Base-by-base conservation (phyloP, 2,797 vertebrate genomes). In the Rhinoraja longicauda region DNA sequence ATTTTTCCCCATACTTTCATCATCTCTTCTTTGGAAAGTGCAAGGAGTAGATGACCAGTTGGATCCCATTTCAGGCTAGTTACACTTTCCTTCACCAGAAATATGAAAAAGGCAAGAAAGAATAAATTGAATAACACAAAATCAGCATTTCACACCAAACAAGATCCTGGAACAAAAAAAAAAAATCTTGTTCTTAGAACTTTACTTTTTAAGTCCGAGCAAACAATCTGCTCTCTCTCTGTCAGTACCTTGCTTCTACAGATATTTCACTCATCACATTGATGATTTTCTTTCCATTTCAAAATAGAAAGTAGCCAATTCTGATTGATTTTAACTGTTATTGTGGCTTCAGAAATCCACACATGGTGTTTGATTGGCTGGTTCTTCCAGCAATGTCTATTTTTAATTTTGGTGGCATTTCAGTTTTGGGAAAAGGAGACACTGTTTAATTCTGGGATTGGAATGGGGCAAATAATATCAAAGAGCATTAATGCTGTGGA, bases 1-100 rank as follows among this genome's bases (percentile, higher is more conserved):
- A 94, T 94, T 73, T 95, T 94, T 1, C 96, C 97, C 95, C 97
- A 94, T 32, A 97, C 95, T 94, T 97, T 97, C 94, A 96, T 95
- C 2, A 95, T 94, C 59, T 97, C 97, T 7, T 96, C 96, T 72
- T 95, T 95, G 36, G 96, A 95, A 91, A 95, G 93, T 93, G 96
- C 96, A 93, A 97, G 94, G 76, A 97, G 96, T 93, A 97, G 93
- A 94, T 97, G 95, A 73, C 97, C 97, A 0, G 96, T 97, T 81
- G 97, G 97, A 94, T 97, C 97, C 97, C 97, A 97, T 93, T 95
- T 96, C 1, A 97, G 93, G 45, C 95, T 95, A 88, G 93, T 96
- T 67, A 97, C 94, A 76, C 95, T 94, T 86, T 97, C 97, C 97
- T 97, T 93, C 81, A 26, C 1, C 36, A 59, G 6, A 93, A 59